These are phyloP conservation scores for Bedellia somnulentella DNA, from an alignment of 2,888 invertebrate genomes.

Conservation along the genomic window DNA sequence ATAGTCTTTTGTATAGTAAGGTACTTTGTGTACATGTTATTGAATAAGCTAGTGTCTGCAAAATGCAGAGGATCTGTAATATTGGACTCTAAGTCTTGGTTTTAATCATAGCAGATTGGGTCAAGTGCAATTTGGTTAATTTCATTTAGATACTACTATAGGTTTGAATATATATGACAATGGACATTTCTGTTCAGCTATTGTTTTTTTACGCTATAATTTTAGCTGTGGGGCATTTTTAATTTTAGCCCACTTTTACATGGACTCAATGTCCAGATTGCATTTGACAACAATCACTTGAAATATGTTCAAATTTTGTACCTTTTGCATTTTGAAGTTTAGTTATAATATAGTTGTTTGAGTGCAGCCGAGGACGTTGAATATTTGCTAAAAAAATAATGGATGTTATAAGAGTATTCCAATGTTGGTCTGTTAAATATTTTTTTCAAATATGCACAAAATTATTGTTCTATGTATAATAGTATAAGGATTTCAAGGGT, in stretches of 20 bases:
- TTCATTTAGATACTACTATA: no score
- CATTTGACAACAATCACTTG: conserved; percentile 19
- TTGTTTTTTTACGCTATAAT: no score
- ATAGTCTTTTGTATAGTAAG: conserved; percentile 34
- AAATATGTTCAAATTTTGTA: conserved; percentile 26
- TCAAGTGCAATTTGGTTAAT: conserved; percentile 40
- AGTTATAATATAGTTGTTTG: conserved; percentile 24
- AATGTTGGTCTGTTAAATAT: conserved; percentile 19
- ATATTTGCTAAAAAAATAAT: no score
- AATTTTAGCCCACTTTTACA: no score
- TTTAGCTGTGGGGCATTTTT: no score
- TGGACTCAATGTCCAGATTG: no score
- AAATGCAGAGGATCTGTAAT: conserved; percentile 18
- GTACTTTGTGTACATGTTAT: conserved; percentile 30
- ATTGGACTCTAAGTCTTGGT: conserved; percentile 21
- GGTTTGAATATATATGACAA: no score
- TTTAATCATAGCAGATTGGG: conserved; percentile 28
- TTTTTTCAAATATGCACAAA: conserved; percentile 58
- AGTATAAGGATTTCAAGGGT: conserved; percentile 41
- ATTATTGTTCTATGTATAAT: conserved; percentile 39
- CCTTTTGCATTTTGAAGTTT: conserved; percentile 37
- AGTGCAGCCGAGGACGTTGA: no score
- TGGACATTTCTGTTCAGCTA: no score
- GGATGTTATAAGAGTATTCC: no score
- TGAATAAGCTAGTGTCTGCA: conserved; percentile 24